phyloP scores from a whole-genome alignment of 37 sponge, comb jelly and placozoan genomes.

The Geodia barretti region DNA sequence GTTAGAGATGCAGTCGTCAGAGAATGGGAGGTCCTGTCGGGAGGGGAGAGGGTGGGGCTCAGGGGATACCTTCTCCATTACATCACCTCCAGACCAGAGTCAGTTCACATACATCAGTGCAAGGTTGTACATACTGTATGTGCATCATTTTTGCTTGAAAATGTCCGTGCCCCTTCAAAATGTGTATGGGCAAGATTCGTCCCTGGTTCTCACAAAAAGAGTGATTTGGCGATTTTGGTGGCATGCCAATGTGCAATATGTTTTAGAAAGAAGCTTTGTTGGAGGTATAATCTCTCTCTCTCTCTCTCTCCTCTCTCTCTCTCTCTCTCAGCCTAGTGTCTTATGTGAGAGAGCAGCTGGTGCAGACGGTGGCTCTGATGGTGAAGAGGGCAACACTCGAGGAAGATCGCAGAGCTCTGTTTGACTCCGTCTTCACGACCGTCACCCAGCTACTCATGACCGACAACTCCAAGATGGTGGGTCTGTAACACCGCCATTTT shows the following conservation, averaged over 20 bases:
- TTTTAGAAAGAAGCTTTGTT: no score
- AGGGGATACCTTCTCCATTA: conserved; percentile 45
- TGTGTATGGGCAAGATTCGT: no score
- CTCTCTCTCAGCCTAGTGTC: conserved; percentile 16
- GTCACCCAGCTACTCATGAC: conserved; percentile 47
- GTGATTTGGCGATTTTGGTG: no score
- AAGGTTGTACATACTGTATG: no score
- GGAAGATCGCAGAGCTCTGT: conserved; percentile 17
- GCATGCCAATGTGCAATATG: no score
- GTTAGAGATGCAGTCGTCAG: conserved; percentile 59
- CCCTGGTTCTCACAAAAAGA: no score
- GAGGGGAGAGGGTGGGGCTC: conserved; percentile 25
- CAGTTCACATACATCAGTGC: no score
- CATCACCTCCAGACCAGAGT: conserved; percentile 26
- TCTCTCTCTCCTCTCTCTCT: conserved; percentile 11
- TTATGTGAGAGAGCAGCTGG: conserved; percentile 42
- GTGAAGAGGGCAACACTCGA: conserved; percentile 63
- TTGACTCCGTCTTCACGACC: conserved; percentile 32
- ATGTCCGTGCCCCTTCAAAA: no score
- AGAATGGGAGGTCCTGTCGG: conserved; percentile 67
- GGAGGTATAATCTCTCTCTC: conserved; percentile 5
- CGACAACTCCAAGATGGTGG: conserved; percentile 27
- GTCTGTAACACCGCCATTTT: no score
- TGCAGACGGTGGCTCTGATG: conserved; percentile 33
- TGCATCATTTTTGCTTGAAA: no score